phyloP scores from a whole-genome alignment of 2,113 vertebrate genomes.

The Isurus oxyrinchus region DNA sequence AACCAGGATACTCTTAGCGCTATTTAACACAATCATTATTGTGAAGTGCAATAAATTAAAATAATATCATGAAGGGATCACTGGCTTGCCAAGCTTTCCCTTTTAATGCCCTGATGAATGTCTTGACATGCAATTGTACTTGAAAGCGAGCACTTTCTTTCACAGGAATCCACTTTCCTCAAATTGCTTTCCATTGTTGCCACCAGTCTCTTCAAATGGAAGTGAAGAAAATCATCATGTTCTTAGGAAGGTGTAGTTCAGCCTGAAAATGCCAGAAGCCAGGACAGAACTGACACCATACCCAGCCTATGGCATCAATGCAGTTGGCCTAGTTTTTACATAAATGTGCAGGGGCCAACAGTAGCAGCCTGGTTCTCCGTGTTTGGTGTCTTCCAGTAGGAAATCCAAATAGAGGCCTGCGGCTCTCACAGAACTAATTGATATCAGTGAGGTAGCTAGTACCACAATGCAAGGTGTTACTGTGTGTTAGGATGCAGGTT shows the following conservation, averaged over 20 bases:
- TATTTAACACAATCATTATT: background rate
- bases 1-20: background rate
- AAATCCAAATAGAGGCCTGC: background rate
- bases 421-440: background rate
- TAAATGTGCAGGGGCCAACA: no score
- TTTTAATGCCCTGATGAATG: background rate
- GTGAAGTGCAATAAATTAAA: constrained; percentile 14
- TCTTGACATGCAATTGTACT: background rate
- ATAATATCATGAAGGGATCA: background rate
- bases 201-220: background rate
- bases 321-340: background rate
- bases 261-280: background rate
- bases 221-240: background rate
- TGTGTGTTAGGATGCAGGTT: background rate
- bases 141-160: background rate
- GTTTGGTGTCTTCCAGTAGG: background rate
- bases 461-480: no score
- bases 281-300: background rate
- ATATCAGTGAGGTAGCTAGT: background rate
- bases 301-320: no score
- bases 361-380: no score
- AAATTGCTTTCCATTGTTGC: background rate
- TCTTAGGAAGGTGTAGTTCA: background rate
- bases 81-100: background rate
- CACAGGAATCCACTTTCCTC: background rate